Base-by-base conservation (phyloP, 2,113 vertebrate genomes). In the Coreoperca whiteheadi region DNA sequence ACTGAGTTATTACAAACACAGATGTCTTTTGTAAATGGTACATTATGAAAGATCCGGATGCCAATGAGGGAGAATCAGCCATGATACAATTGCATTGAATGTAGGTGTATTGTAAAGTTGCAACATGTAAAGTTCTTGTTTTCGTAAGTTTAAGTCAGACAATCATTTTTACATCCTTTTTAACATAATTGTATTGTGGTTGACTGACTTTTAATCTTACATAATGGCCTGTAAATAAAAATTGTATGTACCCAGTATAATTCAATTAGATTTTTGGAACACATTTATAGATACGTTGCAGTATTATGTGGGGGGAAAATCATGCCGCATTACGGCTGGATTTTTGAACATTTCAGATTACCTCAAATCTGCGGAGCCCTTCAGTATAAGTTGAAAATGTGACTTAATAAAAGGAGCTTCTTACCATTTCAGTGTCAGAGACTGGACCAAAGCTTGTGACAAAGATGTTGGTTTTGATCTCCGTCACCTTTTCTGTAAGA, bases 381-480 rank as follows among this genome's bases (percentile, higher is more conserved):
- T 30, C 23, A 16, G 18, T 20, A 18, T 12, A 56, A 21, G 7
- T 16, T 50, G 8, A 37, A 60, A n/a, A 41, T 41, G 8, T 11
- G 5, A 74, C 4, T 41, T n/a, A 25, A 25, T 20, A 23, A 14
- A 54, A 54, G 7, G 23, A 53, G 11, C 11, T 65, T 93, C 96
- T 92, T 94, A 99, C 98, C 98, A 99, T 99, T 92, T 99, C 97
- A 0, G 97, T 99, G 91, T 99, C 98, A 21, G 98, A 99, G 66
- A 99, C 98, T 0, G 98, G 98, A 64, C 98, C 98, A 39, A 99
- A 99, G 90, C 98, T 99, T 78, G 98, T 99, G 82, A 99, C 98
- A n/a, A 98, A 98, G 95, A 99, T 99, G 94, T 99, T 97, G 30
- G 97, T 99, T 94, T 98, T 97, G 91, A 99, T 98, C 94, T 98